A percentile compares a stretch with the other conserved stretches of the same genome.
phyloP scores from a whole-genome alignment of 2,797 vertebrate genomes.

The Geotrypetes seraphini region DNA sequence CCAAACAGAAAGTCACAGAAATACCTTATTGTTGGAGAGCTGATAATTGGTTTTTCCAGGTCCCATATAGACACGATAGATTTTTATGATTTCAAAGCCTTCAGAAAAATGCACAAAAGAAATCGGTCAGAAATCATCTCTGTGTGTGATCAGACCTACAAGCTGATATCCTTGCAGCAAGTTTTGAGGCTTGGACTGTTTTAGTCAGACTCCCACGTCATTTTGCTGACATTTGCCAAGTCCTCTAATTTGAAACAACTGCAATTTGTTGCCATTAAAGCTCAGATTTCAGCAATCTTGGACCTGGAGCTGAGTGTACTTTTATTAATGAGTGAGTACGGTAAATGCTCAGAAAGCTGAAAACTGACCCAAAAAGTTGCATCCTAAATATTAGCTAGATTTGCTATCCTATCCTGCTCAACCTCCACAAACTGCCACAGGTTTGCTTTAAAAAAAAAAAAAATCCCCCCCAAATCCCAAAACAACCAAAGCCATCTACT shows the following conservation, averaged over 20 bases:
- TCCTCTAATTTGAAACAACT: constrained; percentile 69
- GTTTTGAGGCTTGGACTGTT: too few relatives aligned
- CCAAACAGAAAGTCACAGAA: constrained; percentile 7
- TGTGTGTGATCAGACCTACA: not conserved
- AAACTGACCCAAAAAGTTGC: too few relatives aligned
- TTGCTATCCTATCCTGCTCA: too few relatives aligned
- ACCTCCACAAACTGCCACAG: too few relatives aligned
- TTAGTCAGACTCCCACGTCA: constrained; percentile 50
- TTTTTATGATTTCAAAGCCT: constrained; percentile 9
- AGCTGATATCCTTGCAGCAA: too few relatives aligned
- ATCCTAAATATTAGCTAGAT: too few relatives aligned
- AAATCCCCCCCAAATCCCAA: too few relatives aligned
- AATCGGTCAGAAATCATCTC: not conserved
- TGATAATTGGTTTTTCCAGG: constrained; percentile 11
- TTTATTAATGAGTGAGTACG: too few relatives aligned
- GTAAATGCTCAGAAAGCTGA: too few relatives aligned
- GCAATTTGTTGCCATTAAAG: constrained; percentile 48
- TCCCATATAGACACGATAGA: constrained; percentile 6
- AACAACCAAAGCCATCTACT: too few relatives aligned
- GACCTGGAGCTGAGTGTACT: too few relatives aligned
- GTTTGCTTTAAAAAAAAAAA: too few relatives aligned
- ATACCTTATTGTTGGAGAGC: constrained; percentile 40
- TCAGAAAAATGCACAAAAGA: constrained; percentile 3
- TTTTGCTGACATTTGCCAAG: constrained; percentile 48
- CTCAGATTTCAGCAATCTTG: constrained; percentile 41